Evolutionary conservation across 2,888 invertebrate species (phyloP).

Genomic region (Eilema caniola): DNA sequence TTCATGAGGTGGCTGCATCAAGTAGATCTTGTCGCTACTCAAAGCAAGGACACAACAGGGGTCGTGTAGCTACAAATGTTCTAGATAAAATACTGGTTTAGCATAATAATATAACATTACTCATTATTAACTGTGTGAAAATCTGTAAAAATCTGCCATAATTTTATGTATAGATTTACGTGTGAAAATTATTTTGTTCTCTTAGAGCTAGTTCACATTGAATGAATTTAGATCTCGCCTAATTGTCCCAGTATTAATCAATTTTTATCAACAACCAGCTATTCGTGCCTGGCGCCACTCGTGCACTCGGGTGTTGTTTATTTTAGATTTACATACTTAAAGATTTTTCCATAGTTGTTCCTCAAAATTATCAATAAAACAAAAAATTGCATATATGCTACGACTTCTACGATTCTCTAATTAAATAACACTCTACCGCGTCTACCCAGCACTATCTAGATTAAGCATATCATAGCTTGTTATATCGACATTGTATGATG

Average conservation of each 20-base stretch:
- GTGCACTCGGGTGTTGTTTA: neutral
- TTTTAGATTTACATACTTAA: too few relatives aligned
- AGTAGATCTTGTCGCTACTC: neutral
- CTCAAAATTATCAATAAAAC: neutral
- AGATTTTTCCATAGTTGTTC: too few relatives aligned
- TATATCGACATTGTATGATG: neutral
- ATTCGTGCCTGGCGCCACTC: neutral
- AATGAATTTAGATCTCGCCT: neutral
- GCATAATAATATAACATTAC: slow-evolving; percentile 5
- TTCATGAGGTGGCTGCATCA: neutral
- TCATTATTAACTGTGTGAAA: slow-evolving; percentile 16
- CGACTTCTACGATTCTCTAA: neutral
- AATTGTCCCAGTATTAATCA: neutral
- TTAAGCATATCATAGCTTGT: neutral
- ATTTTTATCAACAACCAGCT: neutral
- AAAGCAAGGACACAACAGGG: neutral
- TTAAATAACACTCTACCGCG: neutral
- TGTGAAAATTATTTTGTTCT: slow-evolving; percentile 13
- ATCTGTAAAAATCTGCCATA: slow-evolving; percentile 2
- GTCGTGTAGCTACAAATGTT: slow-evolving; percentile 1
- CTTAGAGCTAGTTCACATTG: neutral
- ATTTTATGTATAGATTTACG: neutral
- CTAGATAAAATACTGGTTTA: slow-evolving; percentile 6
- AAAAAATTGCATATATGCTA: too few relatives aligned
- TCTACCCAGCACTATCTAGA: neutral